Conservation (phyloP, 2,113 vertebrate species). For the Psittacus erithacus region DNA sequence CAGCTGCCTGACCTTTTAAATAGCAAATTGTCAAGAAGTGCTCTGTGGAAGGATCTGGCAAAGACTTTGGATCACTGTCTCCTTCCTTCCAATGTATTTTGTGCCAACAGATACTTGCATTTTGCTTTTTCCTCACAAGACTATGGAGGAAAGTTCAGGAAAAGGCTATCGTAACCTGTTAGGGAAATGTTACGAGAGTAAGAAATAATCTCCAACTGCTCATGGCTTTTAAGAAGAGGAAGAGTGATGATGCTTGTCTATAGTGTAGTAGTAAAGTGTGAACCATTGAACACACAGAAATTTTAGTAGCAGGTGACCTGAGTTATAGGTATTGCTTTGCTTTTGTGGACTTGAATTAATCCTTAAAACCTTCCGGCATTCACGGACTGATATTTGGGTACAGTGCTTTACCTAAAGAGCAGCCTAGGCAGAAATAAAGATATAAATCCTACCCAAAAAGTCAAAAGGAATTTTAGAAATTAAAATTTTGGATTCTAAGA, state of each 20-base stretch:
- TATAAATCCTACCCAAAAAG: neutral
- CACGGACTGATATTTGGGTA: neutral
- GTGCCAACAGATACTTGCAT: neutral
- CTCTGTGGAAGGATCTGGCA: neutral
- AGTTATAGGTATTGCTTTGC: neutral
- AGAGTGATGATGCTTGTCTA: neutral
- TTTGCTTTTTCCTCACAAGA: neutral
- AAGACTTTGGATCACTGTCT: neutral
- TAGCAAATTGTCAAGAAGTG: neutral
- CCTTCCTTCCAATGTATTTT: neutral
- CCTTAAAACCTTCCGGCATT: neutral
- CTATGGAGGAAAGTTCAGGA: neutral
- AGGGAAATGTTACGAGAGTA: neutral
- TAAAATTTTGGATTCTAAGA: neutral
- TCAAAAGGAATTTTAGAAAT: neutral
- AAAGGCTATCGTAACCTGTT: neutral
- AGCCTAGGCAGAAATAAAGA: neutral
- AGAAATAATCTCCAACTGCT: neutral
- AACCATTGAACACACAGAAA: neutral
- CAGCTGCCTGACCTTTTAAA: neutral
- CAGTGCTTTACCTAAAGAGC: neutral
- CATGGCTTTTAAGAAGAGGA: neutral
- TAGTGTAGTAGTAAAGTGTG: neutral
- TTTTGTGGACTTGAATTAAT: neutral
- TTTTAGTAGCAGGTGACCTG: neutral